Evolutionary conservation across 2,888 invertebrate genomes (phyloP).

Genomic region (Caenorhabditis afra): DNA sequence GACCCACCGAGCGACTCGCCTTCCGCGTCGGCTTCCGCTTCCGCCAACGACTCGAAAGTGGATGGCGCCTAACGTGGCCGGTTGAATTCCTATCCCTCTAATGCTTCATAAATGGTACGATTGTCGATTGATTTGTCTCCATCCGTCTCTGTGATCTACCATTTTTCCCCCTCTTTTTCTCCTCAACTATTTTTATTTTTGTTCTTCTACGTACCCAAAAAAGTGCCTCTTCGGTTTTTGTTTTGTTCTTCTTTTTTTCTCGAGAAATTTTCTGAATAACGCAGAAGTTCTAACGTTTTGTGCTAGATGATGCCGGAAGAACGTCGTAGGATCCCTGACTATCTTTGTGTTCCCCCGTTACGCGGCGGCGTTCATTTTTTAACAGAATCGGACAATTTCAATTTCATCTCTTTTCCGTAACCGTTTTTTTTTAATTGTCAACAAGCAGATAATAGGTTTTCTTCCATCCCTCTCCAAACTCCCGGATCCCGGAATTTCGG

Average conservation of each 20-base stretch:
- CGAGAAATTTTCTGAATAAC: slow-evolving; percentile 5
- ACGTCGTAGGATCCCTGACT: no score
- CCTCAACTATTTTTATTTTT: slow-evolving; percentile 6
- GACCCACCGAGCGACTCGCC: slow-evolving; percentile 7
- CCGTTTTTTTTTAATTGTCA: slow-evolving; percentile 1
- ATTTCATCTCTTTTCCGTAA: slow-evolving; percentile 22
- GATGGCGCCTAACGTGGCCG: slow-evolving; percentile 32
- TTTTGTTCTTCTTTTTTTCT: not conserved
- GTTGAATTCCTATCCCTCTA: not conserved
- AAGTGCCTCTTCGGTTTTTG: slow-evolving; percentile 31
- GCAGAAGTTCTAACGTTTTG: not conserved
- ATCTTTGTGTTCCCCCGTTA: no score
- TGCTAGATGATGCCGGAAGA: no score
- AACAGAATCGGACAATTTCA: slow-evolving; percentile 4
- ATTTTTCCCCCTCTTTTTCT: not conserved
- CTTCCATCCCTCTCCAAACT: no score
- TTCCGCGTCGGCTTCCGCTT: slow-evolving; percentile 28
- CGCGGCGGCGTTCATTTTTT: no score
- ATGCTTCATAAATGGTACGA: slow-evolving; percentile 19
- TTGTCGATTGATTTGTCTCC: slow-evolving; percentile 19
- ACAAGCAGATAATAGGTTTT: no score
- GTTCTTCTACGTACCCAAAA: slow-evolving; percentile 22
- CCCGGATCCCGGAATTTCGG: no score
- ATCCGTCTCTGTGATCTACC: slow-evolving; percentile 18
- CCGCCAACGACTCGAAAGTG: slow-evolving; percentile 35